These are phyloP conservation scores for Coelopa frigida DNA, from an alignment of 1,140 invertebrate species.

Conservation along the genomic window DNA sequence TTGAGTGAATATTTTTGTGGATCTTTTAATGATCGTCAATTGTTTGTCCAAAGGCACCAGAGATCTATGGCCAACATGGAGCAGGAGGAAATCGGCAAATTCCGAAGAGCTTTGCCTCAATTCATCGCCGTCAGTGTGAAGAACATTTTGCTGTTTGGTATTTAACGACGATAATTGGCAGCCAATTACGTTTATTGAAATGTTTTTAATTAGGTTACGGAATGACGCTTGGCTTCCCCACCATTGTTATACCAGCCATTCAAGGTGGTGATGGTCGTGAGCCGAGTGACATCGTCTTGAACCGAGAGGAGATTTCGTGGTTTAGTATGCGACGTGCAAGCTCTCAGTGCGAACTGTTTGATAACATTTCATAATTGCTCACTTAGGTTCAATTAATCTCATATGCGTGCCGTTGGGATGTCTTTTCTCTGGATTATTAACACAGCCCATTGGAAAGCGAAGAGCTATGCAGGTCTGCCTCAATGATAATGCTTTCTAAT, in stretches of 20 bases:
- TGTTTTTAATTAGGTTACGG: conserved; percentile 54
- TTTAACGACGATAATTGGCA: conserved; percentile 18
- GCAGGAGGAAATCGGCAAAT: conserved; percentile 39
- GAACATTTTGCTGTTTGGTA: conserved; percentile 54
- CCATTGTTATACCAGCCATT: conserved; percentile 66
- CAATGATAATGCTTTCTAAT: conserved; percentile 8
- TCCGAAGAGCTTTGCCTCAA: conserved; percentile 52
- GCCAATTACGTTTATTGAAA: too few species aligned
- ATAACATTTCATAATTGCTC: not conserved
- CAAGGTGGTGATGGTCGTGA: conserved; percentile 47
- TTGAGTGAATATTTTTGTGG: conserved; percentile 10
- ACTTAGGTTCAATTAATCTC: conserved; percentile 66
- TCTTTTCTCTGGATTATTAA: conserved; percentile 60
- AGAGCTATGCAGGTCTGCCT: conserved; percentile 58
- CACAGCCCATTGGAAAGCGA: conserved; percentile 60
- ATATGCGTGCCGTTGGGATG: conserved; percentile 71
- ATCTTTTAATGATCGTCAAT: conserved; percentile 34
- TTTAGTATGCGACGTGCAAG: too few species aligned
- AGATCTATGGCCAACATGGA: conserved; percentile 21
- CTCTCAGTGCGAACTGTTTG: conserved; percentile 1
- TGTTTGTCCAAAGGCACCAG: conserved; percentile 38
- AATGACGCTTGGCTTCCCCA: conserved; percentile 67
- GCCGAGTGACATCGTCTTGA: conserved; percentile 49
- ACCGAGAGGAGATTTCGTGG: conserved; percentile 64
- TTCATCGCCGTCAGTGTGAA: conserved; percentile 57